These are phyloP conservation scores for Dryobotodes eremita DNA, from an alignment of 2,888 invertebrate genomes.

Conservation along the genomic window DNA sequence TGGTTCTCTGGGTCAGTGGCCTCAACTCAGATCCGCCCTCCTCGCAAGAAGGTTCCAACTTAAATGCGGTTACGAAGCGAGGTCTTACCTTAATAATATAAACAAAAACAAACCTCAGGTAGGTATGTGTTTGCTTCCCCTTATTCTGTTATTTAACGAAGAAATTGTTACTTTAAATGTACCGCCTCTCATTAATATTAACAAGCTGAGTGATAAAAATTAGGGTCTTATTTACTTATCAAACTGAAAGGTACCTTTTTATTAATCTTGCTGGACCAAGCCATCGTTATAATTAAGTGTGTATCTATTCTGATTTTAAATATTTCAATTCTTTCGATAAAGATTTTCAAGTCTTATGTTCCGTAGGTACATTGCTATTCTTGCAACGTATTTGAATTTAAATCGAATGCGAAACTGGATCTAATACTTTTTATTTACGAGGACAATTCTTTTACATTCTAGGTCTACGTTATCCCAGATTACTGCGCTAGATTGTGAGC, in stretches of 20 bases:
- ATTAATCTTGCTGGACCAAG: background rate
- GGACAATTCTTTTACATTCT: slow-evolving; percentile 50
- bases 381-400: slow-evolving; percentile 24
- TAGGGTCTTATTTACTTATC: slow-evolving; percentile 54
- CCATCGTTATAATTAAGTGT: background rate
- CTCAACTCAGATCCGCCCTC: slow-evolving; percentile 65
- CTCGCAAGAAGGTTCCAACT: slow-evolving; percentile 48
- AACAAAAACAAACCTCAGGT: slow-evolving; percentile 60
- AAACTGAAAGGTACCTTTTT: background rate
- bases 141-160: slow-evolving; percentile 44
- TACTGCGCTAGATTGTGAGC: slow-evolving; percentile 54
- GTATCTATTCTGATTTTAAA: background rate
- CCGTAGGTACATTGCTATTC: slow-evolving; percentile 18
- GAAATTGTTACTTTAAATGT: slow-evolving; percentile 59
- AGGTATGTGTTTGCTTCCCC: slow-evolving; percentile 59
- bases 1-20: slow-evolving; percentile 77
- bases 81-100: slow-evolving; percentile 48
- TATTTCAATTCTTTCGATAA: background rate
- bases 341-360: background rate
- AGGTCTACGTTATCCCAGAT: slow-evolving; percentile 49
- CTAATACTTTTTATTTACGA: slow-evolving; percentile 63
- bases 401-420: slow-evolving; percentile 42
- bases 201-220: slow-evolving; percentile 63
- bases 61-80: slow-evolving; percentile 58
- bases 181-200: slow-evolving; percentile 56